Base-by-base conservation (phyloP, 2,797 vertebrate species). In the Florisuga fusca region DNA sequence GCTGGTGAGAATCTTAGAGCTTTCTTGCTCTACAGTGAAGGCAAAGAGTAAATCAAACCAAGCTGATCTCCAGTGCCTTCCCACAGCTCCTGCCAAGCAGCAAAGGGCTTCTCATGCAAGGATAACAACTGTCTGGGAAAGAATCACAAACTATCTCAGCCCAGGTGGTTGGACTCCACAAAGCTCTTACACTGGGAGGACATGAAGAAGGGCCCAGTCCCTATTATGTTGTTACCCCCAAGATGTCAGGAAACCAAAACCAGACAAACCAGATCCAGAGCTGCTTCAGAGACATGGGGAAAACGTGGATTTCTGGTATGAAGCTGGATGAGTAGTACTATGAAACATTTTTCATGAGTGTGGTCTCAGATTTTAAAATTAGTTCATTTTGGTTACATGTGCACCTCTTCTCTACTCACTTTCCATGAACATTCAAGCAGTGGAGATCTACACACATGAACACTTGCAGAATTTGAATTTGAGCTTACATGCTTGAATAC, bases 1-100 rank as follows among this genome's bases (percentile, higher is more conserved):
- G 75, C 75, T 93, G 82, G 87, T 91, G 84, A 74, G 64, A 85
- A 63, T 92, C 81, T 71, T 74, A 83, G 50, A 85, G 20, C 64
- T 59, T 76, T 82, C 55, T 27, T 59, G 23, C 61, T 72, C 41
- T 67, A 6, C 0, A 0, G 64, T n/a, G 61, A 80, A 92, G 67
- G 31, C 15, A 66, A 61, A 83, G 68, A 74, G 27, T 57, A 83
- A 87, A 91, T 57, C 72, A 57, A 58, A 83, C 22, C 57, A 50
- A 53, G 26, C 77, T 16, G n/a, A 58, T 51, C 58, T 57, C 46
- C 61, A 50, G 25, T n/a, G 36, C 55, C 72, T 63, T 58, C 71
- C 51, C 48, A 73, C 51, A 89, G 3, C 3, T 22, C 51, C 58
- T 62, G 50, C 38, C 20, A 12, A 68, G 74, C 51, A 81, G 31